Evolutionary conservation across 2,113 vertebrate species (phyloP).

Genomic region (Heterotilapia buettikoferi): DNA sequence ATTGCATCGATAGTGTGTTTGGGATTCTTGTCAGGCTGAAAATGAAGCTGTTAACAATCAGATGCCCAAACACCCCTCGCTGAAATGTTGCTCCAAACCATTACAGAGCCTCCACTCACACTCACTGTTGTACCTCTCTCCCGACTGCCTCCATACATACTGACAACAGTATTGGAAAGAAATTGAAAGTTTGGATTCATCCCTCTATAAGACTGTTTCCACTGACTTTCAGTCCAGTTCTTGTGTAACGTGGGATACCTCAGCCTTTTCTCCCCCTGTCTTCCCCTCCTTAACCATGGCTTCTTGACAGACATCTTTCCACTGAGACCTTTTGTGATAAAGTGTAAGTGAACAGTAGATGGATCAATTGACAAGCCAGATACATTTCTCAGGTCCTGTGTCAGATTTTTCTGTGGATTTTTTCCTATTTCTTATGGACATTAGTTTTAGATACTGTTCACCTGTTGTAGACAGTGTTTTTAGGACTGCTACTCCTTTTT

Average conservation of each 20-base stretch:
- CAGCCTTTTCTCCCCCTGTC: not conserved
- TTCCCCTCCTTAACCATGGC: not conserved
- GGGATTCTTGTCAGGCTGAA: not conserved
- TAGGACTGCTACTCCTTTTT: not conserved
- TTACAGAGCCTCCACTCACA: not conserved
- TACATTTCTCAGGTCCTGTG: not conserved
- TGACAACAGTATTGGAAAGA: not conserved
- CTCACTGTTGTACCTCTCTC: not conserved
- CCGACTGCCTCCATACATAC: not conserved
- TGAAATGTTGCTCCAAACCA: not conserved
- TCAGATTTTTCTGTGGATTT: not conserved
- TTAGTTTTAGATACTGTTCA: not conserved
- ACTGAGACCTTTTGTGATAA: not conserved
- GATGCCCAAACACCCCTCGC: not conserved
- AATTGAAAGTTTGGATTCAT: not conserved
- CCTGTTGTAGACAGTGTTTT: not conserved
- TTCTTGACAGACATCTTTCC: not conserved
- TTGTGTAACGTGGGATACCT: not conserved
- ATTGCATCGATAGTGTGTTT: not conserved
- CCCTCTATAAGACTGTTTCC: not conserved
- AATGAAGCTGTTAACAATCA: not conserved
- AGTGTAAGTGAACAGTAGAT: not conserved
- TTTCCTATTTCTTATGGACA: not conserved
- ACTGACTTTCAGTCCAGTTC: not conserved
- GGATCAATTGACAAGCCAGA: not conserved